A percentile compares a stretch with the other conserved stretches of the same genome.
Conservation (phyloP, 2,888 invertebrate species). For the Pristionchus arcanus region DNA sequence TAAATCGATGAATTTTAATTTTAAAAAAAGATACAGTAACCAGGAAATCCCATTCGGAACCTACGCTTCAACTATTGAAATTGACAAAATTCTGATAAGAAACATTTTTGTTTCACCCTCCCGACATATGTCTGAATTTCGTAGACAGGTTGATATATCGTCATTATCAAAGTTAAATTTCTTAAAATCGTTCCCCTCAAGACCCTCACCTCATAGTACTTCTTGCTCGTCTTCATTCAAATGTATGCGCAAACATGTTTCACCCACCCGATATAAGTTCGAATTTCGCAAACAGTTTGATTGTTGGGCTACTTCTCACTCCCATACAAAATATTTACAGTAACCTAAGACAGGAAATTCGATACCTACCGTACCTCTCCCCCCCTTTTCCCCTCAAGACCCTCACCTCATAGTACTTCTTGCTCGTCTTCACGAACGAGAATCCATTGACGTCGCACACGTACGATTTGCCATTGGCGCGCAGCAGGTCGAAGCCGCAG, state of each 20-base stretch:
- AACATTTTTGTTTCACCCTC: not conserved
- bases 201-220: conserved; percentile 91
- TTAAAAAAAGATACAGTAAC: not conserved
- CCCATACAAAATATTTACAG: not conserved
- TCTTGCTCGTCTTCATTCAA: conserved; percentile 93
- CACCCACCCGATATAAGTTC: too few relatives aligned
- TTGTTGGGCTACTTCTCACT: too few relatives aligned
- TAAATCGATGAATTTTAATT: not conserved
- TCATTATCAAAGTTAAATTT: too few relatives aligned
- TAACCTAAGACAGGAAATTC: too few relatives aligned
- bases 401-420: conserved; percentile 94
- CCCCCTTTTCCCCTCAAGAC: not conserved
- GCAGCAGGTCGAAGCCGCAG: conserved; percentile 96
- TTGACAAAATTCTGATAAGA: too few relatives aligned
- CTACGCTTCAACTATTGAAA: too few relatives aligned
- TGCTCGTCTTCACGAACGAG: conserved; percentile 99
- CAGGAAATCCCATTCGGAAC: not conserved
- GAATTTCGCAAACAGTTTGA: too few relatives aligned
- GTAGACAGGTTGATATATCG: too few relatives aligned
- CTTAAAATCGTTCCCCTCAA: not conserved
- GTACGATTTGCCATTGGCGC: conserved; percentile 98
- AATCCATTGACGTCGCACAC: conserved; percentile 99
- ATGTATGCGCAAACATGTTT: too few relatives aligned
- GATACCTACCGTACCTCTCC: not conserved
- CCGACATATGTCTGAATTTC: too few relatives aligned